Evolutionary conservation across 2,113 vertebrate genomes (phyloP), one percentile per base, ranked within the genome.

Genomic region (Scomber colias): DNA sequence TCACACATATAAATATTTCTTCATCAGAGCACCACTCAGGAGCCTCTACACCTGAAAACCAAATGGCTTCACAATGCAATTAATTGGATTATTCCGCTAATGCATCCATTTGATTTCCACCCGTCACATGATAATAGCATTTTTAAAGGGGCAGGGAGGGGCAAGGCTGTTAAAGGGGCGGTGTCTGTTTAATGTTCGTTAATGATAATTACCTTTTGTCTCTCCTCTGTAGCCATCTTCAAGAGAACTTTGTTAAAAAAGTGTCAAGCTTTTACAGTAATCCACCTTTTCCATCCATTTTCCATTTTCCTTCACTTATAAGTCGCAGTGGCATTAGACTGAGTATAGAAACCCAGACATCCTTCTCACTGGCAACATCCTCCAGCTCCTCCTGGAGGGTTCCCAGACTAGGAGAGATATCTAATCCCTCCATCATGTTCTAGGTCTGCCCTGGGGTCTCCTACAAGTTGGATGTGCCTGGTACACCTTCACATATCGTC

Each of bases 1-100:
- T 86, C 68, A 78, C 51, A 77, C 77, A 13, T 48, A 67, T 30
- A 67, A 57, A 79, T 69, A 64, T 70, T 72, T 81, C 71, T 64
- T 81, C 55, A 59, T 66, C 56, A 61, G 62, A 80, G 70, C 65
- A 50, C 51, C 75, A 82, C 71, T 85, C 59, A 71, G 69, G 16
- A 71, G 71, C 40, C 31, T 82, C 65, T 60, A 40, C 75, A 79
- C 63, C 53, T 45, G 46, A 56, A 59, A 64, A 57, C 40, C 44
- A 71, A 76, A 84, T 44, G 63, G 66, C 57, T 74, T 62, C 75
- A 68, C 71, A 67, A 50, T 71, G 59, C 66, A 55, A 68, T 83
- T 79, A 86, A 85, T 80, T 75, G 46, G 57, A 81, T 76, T 73
- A 63, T 79, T 70, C 51, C 75, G 79, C 71, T 83, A 76, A 89